Evolutionary conservation across 92 coral and sea anemone genomes (phyloP), one percentile per base, ranked within the genome.

Genomic region (Phenganax stokvisi): DNA sequence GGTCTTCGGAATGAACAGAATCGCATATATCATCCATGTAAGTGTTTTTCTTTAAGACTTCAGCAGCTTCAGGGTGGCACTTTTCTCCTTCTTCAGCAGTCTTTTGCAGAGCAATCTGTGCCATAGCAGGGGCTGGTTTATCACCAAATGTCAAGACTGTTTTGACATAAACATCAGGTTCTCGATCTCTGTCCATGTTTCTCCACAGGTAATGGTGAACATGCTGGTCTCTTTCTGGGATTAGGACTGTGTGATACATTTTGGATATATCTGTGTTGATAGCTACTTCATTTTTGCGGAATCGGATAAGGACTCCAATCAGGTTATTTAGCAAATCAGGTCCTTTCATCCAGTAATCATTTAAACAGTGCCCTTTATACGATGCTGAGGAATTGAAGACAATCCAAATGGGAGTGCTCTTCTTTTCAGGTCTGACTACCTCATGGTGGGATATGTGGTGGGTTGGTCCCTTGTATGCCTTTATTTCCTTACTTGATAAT

Each of bases 371-470:
- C 9, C 76, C 84, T 65, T 80, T 27, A 67, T 82, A 86, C 8
- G 72, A 63, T 25, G 89, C 85, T 47, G 83, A 73, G 61, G 72
- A 81, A 59, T 87, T 87, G 85, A 87, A 87, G 6, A 87, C 89
- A 71, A 87, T 87, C 57, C 87, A 54, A 25, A 83, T 74, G 7
- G 84, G 84, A 1, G 81, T 83, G 67, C 84, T 59, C 54, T 84
- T 84, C 12, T 86, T 83, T 55, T 85, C 88, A 15, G 90, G 85
- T 47, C 75, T 87, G 6, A 87, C 70, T 17, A 89, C 86, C 58
- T 84, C 92, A 53, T 87, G 87, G 76, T 89, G 92, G 7, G 89
- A 74, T 6, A 85, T 80, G 56, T 89, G 80, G 80, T 89, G 89
- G 10, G 75, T 72, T 20, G 89, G 87, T 55, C 85, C 83, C 16